A percentile compares a stretch with the other conserved stretches of the same genome.
Evolutionary conservation across 2,113 vertebrate species (phyloP).

Genomic region (Egretta garzetta): DNA sequence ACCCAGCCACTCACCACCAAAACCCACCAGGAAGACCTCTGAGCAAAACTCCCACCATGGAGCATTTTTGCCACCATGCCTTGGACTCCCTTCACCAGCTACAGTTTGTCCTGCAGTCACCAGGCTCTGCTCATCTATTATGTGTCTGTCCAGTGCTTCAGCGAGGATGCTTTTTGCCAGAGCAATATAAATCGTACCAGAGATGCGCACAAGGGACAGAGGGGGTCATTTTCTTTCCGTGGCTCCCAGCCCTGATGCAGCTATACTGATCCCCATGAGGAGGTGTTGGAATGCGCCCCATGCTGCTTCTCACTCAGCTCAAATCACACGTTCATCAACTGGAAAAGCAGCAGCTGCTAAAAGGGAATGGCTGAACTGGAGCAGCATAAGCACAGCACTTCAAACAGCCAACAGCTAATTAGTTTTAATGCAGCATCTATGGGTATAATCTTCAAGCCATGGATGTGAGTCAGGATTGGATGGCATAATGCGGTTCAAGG

Average conservation of each 20-base stretch:
- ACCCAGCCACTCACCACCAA: not conserved
- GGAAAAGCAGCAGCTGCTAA: not conserved
- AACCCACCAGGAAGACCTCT: not conserved
- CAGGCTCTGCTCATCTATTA: not conserved
- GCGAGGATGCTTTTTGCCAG: not conserved
- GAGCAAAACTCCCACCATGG: not conserved
- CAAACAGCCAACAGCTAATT: not conserved
- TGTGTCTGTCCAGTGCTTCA: not conserved
- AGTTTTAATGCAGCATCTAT: not conserved
- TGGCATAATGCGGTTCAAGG: accelerated
- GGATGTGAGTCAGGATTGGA: not conserved
- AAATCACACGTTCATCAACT: accelerated
- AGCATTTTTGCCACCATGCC: not conserved
- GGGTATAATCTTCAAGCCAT: not conserved
- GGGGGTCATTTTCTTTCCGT: not conserved
- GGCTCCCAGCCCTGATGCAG: not conserved
- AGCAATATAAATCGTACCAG: not conserved
- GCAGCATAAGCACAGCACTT: not conserved
- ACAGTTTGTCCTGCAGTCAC: not conserved
- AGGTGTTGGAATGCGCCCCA: not conserved
- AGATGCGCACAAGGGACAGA: not conserved
- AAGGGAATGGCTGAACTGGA: not conserved
- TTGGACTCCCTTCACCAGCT: not conserved
- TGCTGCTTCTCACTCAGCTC: not conserved
- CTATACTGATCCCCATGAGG: accelerated